phyloP scores from a whole-genome alignment of 2,888 invertebrate species.

The Dryocosmus kuriphilus region DNA sequence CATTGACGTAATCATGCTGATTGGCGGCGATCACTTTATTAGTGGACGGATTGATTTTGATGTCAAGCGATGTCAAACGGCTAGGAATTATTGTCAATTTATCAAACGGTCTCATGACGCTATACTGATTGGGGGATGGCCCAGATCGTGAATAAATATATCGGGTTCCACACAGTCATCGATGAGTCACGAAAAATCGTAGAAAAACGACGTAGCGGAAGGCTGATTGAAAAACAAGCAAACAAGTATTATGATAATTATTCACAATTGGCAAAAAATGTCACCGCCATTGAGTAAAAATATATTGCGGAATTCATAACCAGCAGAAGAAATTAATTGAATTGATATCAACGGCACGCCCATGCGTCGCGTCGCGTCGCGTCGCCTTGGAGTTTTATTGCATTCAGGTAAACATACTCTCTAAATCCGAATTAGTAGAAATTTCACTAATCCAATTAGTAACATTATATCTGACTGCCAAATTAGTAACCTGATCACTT shows the following conservation, averaged over 20 bases:
- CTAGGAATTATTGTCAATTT: slow-evolving; percentile 74
- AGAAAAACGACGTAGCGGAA: slow-evolving; percentile 22
- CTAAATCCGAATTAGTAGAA: no score
- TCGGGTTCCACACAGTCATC: slow-evolving; percentile 3
- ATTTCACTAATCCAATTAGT: no score
- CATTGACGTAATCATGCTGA: slow-evolving; percentile 73
- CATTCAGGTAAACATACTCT: slow-evolving; percentile 21
- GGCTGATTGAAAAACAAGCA: slow-evolving; percentile 35
- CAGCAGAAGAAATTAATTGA: slow-evolving; percentile 13
- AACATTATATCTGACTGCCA: no score
- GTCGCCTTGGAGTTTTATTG: slow-evolving; percentile 27
- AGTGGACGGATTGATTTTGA: slow-evolving; percentile 75
- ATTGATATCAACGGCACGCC: slow-evolving; percentile 29
- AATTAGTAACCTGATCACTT: no score
- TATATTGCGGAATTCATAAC: slow-evolving; percentile 34
- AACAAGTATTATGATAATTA: slow-evolving; percentile 29
- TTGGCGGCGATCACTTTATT: slow-evolving; percentile 75
- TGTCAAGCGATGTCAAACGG: slow-evolving; percentile 76
- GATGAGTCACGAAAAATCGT: slow-evolving; percentile 31
- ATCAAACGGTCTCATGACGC: slow-evolving; percentile 58
- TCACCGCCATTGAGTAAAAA: slow-evolving; percentile 40
- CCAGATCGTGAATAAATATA: slow-evolving; percentile 53
- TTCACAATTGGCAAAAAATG: slow-evolving; percentile 26
- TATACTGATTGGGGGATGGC: slow-evolving; percentile 55
- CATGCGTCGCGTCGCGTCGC: slow-evolving; percentile 13